Evolutionary conservation across 1,140 invertebrate genomes (phyloP).

Genomic region (Berghia stephanieae): DNA sequence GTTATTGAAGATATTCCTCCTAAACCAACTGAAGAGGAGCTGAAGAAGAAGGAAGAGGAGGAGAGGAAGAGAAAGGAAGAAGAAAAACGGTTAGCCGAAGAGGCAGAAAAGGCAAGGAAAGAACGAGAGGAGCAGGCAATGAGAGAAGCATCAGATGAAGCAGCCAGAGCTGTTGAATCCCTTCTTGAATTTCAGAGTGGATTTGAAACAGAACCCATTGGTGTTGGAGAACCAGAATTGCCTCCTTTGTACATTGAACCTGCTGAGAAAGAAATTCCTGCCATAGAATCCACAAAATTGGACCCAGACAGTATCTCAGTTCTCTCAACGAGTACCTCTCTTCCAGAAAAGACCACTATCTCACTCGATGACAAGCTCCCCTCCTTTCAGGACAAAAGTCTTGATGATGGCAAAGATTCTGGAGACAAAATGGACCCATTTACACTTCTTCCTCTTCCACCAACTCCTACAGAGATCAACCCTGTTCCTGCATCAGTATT

Average conservation of each 20-base stretch:
- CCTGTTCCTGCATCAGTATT: conserved; percentile 17
- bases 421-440: conserved; percentile 12
- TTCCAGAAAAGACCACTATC: conserved; percentile 24
- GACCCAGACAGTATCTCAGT: neutral
- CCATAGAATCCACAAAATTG: no score
- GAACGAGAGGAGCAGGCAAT: conserved; percentile 34
- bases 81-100: conserved; percentile 23
- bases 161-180: conserved; percentile 43
- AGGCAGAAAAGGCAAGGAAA: conserved; percentile 39
- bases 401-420: neutral
- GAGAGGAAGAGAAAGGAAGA: conserved; percentile 28
- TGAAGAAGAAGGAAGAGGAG: conserved; percentile 29
- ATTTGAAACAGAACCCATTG: neutral
- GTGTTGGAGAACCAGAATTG: conserved; percentile 25
- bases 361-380: conserved; percentile 24
- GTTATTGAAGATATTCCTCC: conserved; percentile 5
- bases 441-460: conserved; percentile 1
- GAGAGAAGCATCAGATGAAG: conserved; percentile 46
- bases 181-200: conserved; percentile 32
- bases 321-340: neutral
- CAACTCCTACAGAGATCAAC: neutral
- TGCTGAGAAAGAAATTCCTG: conserved; percentile 4
- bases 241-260: conserved; percentile 23
- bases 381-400: neutral
- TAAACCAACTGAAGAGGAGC: neutral